These are phyloP conservation scores for Heliconius sara DNA, from an alignment of 2,888 invertebrate genomes.

Conservation along the genomic window DNA sequence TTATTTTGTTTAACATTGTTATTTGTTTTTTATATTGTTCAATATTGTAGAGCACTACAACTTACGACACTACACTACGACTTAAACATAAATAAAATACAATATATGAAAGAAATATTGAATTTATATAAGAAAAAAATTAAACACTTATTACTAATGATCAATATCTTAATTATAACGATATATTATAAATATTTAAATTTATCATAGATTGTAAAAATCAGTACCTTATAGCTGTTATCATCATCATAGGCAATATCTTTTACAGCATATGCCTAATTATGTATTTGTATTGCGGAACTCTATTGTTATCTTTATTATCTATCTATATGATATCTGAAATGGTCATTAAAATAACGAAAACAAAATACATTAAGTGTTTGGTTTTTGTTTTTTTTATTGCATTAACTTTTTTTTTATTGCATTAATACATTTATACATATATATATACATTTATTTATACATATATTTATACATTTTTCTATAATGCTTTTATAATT, in stretches of 20 bases:
- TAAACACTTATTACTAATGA: neutral
- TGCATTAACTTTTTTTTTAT: no score
- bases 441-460: no score
- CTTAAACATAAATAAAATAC: no score
- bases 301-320: slow-evolving; percentile 7
- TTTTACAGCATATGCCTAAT: slow-evolving; percentile 14
- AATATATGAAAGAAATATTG: no score
- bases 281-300: slow-evolving; percentile 3
- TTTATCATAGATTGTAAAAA: slow-evolving; percentile 10
- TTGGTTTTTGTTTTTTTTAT: neutral
- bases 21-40: no score
- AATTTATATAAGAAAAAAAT: no score
- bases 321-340: slow-evolving; percentile 1
- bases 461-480: no score
- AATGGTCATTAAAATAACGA: neutral
- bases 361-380: neutral
- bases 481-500: neutral
- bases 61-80: no score
- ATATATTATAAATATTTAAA: neutral
- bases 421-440: no score
- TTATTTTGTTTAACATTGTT: no score
- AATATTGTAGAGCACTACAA: no score
- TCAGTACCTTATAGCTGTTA: neutral
- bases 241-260: slow-evolving; percentile 17
- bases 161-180: neutral